phyloP scores from a whole-genome alignment of 2,888 invertebrate genomes.

The Pseudoips prasinana region DNA sequence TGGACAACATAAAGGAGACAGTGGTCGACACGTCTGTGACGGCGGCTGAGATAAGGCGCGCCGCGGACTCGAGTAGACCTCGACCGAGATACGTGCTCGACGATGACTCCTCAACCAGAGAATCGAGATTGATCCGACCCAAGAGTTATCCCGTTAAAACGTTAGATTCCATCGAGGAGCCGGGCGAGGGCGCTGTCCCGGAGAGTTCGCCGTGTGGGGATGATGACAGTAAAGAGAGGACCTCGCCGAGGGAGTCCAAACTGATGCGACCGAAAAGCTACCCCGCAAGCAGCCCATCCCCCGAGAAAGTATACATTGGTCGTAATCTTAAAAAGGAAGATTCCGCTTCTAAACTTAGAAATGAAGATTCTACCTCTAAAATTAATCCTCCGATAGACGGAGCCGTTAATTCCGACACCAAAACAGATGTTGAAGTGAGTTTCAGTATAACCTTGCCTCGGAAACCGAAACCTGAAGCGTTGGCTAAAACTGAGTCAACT shows the following conservation, averaged over 20 bases:
- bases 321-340: conserved; percentile 54
- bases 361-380: conserved; percentile 13
- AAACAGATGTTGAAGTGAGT: conserved; percentile 70
- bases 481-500: conserved; percentile 39
- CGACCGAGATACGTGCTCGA: conserved; percentile 46
- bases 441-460: conserved; percentile 72
- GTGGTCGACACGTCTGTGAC: conserved; percentile 48
- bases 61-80: conserved; percentile 31
- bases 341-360: neutral
- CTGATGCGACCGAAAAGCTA: conserved; percentile 83
- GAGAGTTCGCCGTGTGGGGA: conserved; percentile 43
- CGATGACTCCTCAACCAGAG: conserved; percentile 51
- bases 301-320: conserved; percentile 62
- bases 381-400: conserved; percentile 40
- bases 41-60: conserved; percentile 33
- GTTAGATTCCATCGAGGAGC: conserved; percentile 54
- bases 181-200: conserved; percentile 36
- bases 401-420: conserved; percentile 38
- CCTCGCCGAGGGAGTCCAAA: conserved; percentile 60
- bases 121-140: conserved; percentile 74
- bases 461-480: conserved; percentile 44
- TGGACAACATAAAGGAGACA: conserved; percentile 74
- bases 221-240: conserved; percentile 43
- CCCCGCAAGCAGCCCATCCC: conserved; percentile 74
- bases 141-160: conserved; percentile 82